Evolutionary conservation across 2,888 invertebrate species (phyloP).

Genomic region (Drosophila cognata): DNA sequence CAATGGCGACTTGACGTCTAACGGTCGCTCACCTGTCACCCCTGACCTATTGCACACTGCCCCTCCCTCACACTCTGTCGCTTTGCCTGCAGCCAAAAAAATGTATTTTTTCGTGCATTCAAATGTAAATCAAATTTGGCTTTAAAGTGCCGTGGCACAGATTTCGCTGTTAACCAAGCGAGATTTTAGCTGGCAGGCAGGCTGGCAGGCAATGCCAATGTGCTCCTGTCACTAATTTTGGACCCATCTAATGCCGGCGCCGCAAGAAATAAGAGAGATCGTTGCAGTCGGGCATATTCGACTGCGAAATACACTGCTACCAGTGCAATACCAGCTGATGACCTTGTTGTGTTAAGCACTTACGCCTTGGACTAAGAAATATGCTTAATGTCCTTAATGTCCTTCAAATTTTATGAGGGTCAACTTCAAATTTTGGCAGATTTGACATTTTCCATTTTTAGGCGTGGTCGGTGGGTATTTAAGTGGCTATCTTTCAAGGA

Average conservation of each 20-base stretch:
- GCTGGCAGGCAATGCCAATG: background rate
- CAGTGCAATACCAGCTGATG: background rate
- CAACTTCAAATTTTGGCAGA: background rate
- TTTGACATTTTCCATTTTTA: background rate
- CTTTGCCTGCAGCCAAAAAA: constrained; percentile 39
- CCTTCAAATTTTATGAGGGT: background rate
- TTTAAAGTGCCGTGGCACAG: constrained; percentile 66
- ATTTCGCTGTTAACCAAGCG: constrained; percentile 57
- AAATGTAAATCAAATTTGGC: constrained; percentile 74
- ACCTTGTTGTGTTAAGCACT: background rate
- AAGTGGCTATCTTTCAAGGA: background rate
- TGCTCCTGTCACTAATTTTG: constrained; percentile 45
- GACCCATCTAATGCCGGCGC: constrained; percentile 43
- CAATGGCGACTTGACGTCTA: constrained; percentile 61
- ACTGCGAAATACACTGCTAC: background rate
- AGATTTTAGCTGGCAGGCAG: constrained; percentile 40
- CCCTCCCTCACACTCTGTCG: background rate
- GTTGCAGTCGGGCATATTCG: background rate
- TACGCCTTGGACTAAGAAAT: background rate
- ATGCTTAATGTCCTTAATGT: background rate
- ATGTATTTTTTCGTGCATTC: constrained; percentile 67
- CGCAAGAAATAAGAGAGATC: background rate
- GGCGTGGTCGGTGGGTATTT: background rate
- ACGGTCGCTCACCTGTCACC: constrained; percentile 41
- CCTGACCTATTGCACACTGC: constrained; percentile 23